phyloP scores from a whole-genome alignment of 1,140 invertebrate species.

The Caenorhabditis inopinata region DNA sequence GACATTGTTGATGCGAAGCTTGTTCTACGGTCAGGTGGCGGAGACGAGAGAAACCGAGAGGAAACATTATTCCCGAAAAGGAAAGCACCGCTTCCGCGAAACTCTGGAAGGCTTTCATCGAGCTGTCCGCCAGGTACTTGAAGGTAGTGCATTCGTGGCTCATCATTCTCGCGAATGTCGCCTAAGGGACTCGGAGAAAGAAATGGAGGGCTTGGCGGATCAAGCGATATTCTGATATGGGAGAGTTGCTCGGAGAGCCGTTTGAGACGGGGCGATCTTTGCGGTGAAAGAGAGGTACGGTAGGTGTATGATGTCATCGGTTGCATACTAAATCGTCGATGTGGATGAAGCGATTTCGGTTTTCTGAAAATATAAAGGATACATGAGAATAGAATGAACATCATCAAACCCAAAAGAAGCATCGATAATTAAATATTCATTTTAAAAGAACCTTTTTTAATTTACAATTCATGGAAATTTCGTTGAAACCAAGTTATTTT shows the following conservation, averaged over 20 bases:
- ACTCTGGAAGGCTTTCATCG: constrained; percentile 9
- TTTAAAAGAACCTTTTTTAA: too few species aligned
- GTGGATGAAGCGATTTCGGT: not conserved
- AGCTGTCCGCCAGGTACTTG: not conserved
- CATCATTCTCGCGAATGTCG: not conserved
- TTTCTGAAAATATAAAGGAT: not conserved
- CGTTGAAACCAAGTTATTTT: too few species aligned
- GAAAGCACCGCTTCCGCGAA: constrained; percentile 2
- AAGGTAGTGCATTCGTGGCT: constrained; percentile 19
- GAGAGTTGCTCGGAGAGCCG: not conserved
- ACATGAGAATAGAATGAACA: not conserved
- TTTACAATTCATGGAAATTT: too few species aligned
- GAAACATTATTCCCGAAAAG: constrained; percentile 1
- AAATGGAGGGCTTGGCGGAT: constrained; percentile 13
- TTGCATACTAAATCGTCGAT: constrained; percentile 13
- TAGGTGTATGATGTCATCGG: not conserved
- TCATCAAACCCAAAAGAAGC: too few species aligned
- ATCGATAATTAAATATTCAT: too few species aligned
- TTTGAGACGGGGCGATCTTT: not conserved
- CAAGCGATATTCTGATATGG: constrained; percentile 6
- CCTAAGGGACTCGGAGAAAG: constrained; percentile 6
- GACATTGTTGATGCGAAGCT: constrained; percentile 18
- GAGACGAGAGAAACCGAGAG: not conserved
- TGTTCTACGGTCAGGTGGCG: constrained; percentile 15
- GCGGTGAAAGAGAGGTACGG: constrained; percentile 1